Base-by-base conservation (phyloP, 2,888 invertebrate genomes). In the Gerris lacustris region DNA sequence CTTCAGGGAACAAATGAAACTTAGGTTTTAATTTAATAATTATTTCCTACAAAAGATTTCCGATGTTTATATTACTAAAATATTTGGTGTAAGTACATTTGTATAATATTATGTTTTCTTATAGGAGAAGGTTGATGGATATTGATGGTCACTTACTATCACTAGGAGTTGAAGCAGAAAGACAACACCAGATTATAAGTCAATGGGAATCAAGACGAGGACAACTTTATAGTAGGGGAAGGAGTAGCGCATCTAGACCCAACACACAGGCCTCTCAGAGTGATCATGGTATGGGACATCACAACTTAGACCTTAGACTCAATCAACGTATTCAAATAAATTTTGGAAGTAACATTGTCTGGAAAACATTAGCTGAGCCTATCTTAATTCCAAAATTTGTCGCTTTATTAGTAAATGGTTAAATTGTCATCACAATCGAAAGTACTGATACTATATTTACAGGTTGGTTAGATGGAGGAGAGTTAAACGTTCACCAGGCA, bases 1-100 rank as follows among this genome's bases (percentile, higher is more conserved):
- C 0, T 96, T 96, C 80, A 92, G 93, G 78, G 94, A 93, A 76
- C 95, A 96, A 81, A 95, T 96, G 94, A 88, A 92, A 74, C 82
- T 95, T 55, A 85, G 95, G 76, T 84, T 77, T 18, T 55, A 31
- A 31, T 31, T 31, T 31, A 31, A 31, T 31, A 1, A 31, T 31
- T 31, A 31, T 31, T 31, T 31, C 31, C 31, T 31, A 31, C 31
- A 31, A 31, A 4, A 31, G 31, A n/a, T n/a, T n/a, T n/a, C n/a
- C n/a, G n/a, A 31, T 31, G 31, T 31, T 4, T 31, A 31, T 31
- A 31, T 31, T 31, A 31, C 4, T 31, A 31, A 2, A 31, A 31
- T 31, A 31, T 31, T 31, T 31, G n/a, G n/a, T n/a, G n/a, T n/a
- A 31, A 31, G 31, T 31, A 31, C 31, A 31, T 31, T 31, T 31